These are phyloP conservation scores for Frieseomelitta varia DNA, from an alignment of 1,140 invertebrate genomes.

Conservation along the genomic window DNA sequence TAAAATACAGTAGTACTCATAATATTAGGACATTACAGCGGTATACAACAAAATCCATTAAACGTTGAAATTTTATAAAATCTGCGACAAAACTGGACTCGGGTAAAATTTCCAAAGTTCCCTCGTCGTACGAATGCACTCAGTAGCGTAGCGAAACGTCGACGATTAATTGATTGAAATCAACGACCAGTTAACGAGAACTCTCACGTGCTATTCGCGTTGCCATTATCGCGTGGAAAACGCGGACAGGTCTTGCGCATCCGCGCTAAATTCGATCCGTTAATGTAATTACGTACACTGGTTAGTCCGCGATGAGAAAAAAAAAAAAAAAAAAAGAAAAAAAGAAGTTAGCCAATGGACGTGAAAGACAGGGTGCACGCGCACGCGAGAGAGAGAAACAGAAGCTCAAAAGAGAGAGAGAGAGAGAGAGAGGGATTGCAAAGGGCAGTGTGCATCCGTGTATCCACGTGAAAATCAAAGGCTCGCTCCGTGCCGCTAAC, in stretches of 20 bases:
- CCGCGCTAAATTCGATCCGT: conserved; percentile 60
- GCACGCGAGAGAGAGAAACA: no score
- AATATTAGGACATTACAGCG: no score
- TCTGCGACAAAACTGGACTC: no score
- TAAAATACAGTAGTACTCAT: no score
- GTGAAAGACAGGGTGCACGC: background rate
- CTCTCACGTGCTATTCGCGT: background rate
- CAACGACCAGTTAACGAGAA: background rate
- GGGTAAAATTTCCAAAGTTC: background rate
- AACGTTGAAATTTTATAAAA: no score
- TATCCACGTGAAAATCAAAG: conserved; percentile 64
- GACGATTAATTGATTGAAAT: conserved; percentile 21
- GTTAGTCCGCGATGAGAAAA: conserved; percentile 53
- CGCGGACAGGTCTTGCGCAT: conserved; percentile 15
- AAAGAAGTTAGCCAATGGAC: background rate
- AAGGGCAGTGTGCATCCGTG: conserved; percentile 52
- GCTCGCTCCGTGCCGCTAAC: conserved; percentile 49
- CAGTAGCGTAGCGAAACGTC: background rate
- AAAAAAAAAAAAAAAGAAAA: conserved; percentile 46
- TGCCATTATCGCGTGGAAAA: conserved; percentile 46
- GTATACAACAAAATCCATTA: no score
- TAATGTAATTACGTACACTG: conserved; percentile 59
- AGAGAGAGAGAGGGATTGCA: conserved; percentile 27
- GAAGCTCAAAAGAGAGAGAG: background rate
- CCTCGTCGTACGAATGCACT: background rate